Evolutionary conservation across 2,797 vertebrate species (phyloP).

Genomic region (Hippocampus kuda): DNA sequence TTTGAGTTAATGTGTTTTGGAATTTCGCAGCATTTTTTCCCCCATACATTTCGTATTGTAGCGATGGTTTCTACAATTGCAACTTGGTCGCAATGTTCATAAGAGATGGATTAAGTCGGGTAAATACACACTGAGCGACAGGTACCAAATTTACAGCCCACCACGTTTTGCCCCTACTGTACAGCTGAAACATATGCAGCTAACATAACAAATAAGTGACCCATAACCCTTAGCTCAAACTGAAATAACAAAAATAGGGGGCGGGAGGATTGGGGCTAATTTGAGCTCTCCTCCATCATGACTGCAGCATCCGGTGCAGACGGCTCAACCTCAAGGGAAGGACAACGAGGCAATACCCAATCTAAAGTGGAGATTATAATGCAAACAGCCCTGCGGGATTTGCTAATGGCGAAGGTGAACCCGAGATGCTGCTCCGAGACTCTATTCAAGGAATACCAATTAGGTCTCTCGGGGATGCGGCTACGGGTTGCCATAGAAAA

Average conservation of each 20-base stretch:
- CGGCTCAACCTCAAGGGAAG: slow-evolving; percentile 51
- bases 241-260: slow-evolving; percentile 27
- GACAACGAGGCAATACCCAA: slow-evolving; percentile 51
- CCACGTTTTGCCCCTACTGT: too few species aligned
- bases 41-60: too few species aligned
- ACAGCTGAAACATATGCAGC: too few species aligned
- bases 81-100: too few species aligned
- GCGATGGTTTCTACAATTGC: too few species aligned
- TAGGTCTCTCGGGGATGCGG: slow-evolving; percentile 54
- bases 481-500: slow-evolving; percentile 57
- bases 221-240: slow-evolving; percentile 32
- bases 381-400: slow-evolving; percentile 59
- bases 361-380: slow-evolving; percentile 66
- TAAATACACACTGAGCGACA: too few species aligned
- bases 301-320: slow-evolving; percentile 43
- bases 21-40: too few species aligned
- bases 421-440: slow-evolving; percentile 49
- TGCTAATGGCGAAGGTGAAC: slow-evolving; percentile 65
- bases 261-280: slow-evolving; percentile 25
- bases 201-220: slow-evolving; percentile 16
- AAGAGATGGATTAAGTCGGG: too few species aligned
- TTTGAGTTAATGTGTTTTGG: too few species aligned
- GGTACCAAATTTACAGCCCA: too few species aligned
- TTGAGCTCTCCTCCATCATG: slow-evolving; percentile 31
- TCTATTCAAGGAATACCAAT: slow-evolving; percentile 64